Evolutionary conservation across 2,888 invertebrate genomes (phyloP), one percentile per base, ranked within the genome.

Genomic region (Tetragonisca angustula): DNA sequence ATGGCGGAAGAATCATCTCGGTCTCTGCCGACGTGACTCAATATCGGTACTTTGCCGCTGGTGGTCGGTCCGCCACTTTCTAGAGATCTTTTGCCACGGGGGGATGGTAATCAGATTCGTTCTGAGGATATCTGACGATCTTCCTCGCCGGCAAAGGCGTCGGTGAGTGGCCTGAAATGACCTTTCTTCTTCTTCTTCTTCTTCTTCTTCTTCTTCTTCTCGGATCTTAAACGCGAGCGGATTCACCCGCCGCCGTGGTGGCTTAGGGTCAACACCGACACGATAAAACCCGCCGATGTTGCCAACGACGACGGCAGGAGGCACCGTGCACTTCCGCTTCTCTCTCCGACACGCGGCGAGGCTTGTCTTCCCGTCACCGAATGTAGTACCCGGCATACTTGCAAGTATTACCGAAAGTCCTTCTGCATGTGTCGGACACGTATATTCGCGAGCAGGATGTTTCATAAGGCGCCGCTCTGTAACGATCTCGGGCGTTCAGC

Each of bases 121-220:
- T 83, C 83, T 69, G 67, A 49, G 32, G 82, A 81, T 83, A 83
- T 83, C 83, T 69, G 77, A 50, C 61, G 83, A 83, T 83, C 83
- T 78, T 82, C 83, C 72, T 65, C 50, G 64, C 64, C 27, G 72
- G 82, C 50, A 72, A 69, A 83, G 83, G 83, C 83, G 83, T 83
- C 83, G 83, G 83, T 83, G 83, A 83, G 77, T 83, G 83, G 78
- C 83, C 83, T 83, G 77, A 70, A 73, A 83, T 83, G 83, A 83
- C 83, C 83, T 83, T 83, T 83, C 78, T 78, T 43, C 43, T 43
- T 36, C 36, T 36, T 36, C 36, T 4, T 36, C 32, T 32, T 32
- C 36, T 36, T 36, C 36, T 36, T 36, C 36, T 43, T 43, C 36
- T 43, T 43, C 43, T 9, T 83, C 83, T 52, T 43, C 43, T 24